These are phyloP conservation scores for Acleris emargana DNA, from an alignment of 2,888 invertebrate species.

Conservation along the genomic window DNA sequence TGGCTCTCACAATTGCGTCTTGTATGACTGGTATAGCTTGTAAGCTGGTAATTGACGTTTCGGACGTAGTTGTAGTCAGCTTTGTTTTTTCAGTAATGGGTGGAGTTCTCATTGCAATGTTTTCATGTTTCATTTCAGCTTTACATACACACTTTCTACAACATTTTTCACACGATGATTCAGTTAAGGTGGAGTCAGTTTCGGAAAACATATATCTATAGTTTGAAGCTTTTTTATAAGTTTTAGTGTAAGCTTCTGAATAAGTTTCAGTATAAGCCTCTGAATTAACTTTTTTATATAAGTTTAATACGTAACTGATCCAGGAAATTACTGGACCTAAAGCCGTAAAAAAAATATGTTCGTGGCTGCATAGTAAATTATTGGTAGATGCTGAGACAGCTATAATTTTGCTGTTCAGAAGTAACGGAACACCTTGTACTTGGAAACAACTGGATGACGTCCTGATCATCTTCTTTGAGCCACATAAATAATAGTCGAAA, in stretches of 20 bases:
- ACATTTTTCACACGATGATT: too few species aligned
- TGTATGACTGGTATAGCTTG: too few species aligned
- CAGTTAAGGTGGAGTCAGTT: too few species aligned
- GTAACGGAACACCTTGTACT: slow-evolving; percentile 26
- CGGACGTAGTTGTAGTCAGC: too few species aligned
- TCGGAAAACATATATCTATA: too few species aligned
- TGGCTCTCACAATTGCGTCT: too few species aligned
- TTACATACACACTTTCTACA: too few species aligned
- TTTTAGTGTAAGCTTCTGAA: background rate
- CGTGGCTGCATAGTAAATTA: slow-evolving; percentile 16
- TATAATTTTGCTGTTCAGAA: slow-evolving; percentile 21
- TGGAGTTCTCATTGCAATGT: too few species aligned
- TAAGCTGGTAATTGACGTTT: too few species aligned
- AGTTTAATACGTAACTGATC: slow-evolving; percentile 11
- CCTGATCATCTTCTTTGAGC: background rate
- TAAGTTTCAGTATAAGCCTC: background rate
- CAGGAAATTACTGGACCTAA: slow-evolving; percentile 14
- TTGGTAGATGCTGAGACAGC: slow-evolving; percentile 15
- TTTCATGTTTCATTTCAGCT: too few species aligned
- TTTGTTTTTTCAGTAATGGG: too few species aligned
- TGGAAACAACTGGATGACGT: slow-evolving; percentile 14
- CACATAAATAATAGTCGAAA: slow-evolving; percentile 14
- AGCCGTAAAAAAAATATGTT: slow-evolving; percentile 14
- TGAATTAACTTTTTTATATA: slow-evolving; percentile 1
- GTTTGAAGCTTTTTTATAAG: background rate